Evolutionary conservation across 2,113 vertebrate species (phyloP).

Genomic region (Climacteris rufus): DNA sequence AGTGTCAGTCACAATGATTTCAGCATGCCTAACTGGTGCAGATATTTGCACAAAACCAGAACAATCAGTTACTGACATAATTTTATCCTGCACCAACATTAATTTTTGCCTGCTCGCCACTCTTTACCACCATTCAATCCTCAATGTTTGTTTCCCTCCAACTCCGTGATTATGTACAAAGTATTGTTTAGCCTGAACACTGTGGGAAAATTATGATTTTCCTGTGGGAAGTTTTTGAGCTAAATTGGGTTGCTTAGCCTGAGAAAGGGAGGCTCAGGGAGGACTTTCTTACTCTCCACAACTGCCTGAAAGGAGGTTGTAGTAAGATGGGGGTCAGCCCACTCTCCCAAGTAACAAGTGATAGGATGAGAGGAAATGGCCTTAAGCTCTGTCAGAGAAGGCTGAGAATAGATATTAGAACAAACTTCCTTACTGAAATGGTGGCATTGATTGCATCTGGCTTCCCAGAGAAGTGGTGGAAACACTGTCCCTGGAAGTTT

Average conservation of each 20-base stretch:
- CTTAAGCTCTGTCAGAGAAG: neutral
- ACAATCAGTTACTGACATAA: neutral
- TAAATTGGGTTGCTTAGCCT: neutral
- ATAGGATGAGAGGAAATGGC: neutral
- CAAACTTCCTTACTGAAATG: neutral
- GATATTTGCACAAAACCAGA: neutral
- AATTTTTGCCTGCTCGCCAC: no score
- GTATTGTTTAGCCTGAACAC: conserved; percentile 1
- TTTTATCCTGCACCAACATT: neutral
- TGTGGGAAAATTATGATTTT: neutral
- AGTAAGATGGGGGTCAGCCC: neutral
- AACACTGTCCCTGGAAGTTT: neutral
- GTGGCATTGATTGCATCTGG: neutral
- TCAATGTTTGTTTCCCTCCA: neutral
- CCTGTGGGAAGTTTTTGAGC: neutral
- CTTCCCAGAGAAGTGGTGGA: neutral
- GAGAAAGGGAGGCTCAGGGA: neutral
- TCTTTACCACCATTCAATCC: neutral
- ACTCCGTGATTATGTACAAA: neutral
- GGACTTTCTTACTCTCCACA: neutral
- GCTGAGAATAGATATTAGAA: neutral
- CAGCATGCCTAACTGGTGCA: neutral
- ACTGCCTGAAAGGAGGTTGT: neutral
- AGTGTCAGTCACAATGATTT: neutral
- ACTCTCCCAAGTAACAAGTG: neutral